Percentiles rank a stretch among this genome's conserved stretches.
phyloP scores from a whole-genome alignment of 1,140 invertebrate genomes.

The Drosophila erecta region DNA sequence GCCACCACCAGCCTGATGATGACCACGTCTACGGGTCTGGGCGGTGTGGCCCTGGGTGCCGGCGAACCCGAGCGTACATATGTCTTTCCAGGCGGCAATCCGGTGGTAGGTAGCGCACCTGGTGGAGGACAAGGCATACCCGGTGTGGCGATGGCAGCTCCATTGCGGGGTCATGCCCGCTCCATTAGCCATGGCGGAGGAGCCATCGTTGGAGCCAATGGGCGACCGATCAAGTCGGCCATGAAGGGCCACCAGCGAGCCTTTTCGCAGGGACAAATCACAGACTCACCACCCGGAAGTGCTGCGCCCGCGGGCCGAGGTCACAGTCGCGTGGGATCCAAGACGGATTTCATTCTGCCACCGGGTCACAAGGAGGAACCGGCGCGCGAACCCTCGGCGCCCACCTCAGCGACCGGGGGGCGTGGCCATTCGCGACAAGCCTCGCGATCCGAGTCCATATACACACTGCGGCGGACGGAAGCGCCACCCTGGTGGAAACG shows the following conservation, averaged over 20 bases:
- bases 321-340: slow-evolving; percentile 92
- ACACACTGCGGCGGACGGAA: slow-evolving; percentile 91
- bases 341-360: slow-evolving; percentile 94
- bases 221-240: slow-evolving; percentile 88
- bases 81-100: slow-evolving; percentile 85
- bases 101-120: slow-evolving; percentile 60
- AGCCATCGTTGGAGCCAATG: slow-evolving; percentile 85
- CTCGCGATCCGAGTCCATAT: slow-evolving; percentile 93
- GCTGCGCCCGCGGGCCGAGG: slow-evolving; percentile 85
- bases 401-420: slow-evolving; percentile 84
- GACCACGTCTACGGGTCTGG: slow-evolving; percentile 27
- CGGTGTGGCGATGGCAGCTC: slow-evolving; percentile 59
- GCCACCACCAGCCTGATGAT: slow-evolving; percentile 37
- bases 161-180: slow-evolving; percentile 88
- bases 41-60: not conserved
- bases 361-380: slow-evolving; percentile 89
- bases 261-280: slow-evolving; percentile 93
- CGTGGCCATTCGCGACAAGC: slow-evolving; percentile 88
- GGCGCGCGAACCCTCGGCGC: slow-evolving; percentile 85
- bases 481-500: slow-evolving; percentile 89
- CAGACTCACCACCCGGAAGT: slow-evolving; percentile 85
- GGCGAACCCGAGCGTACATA: slow-evolving; percentile 87
- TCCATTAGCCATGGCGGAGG: slow-evolving; percentile 92
- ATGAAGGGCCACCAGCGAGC: slow-evolving; percentile 91
- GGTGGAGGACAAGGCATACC: slow-evolving; percentile 64